Conservation (phyloP, 2,113 vertebrate species). For the Synchiropus splendidus region DNA sequence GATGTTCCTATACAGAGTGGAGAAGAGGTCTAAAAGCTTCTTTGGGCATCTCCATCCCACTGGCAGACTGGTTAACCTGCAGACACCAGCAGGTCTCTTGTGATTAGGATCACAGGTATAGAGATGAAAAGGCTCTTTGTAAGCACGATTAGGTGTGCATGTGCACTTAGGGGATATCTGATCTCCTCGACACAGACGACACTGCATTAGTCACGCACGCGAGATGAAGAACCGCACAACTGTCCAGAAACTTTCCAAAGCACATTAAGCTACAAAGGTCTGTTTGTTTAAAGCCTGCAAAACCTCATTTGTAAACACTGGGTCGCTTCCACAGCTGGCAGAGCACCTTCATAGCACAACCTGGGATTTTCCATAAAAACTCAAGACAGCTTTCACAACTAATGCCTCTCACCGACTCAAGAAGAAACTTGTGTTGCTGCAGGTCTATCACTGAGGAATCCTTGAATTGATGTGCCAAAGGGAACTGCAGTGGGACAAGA, state of each 20-base stretch:
- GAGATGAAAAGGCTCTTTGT: conserved; percentile 20
- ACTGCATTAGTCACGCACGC: conserved; percentile 5
- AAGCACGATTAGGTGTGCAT: background rate
- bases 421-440: too few relatives aligned
- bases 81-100: conserved; percentile 9
- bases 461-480: too few relatives aligned
- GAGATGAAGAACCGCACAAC: conserved; percentile 12
- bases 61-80: conserved; percentile 8
- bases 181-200: conserved; percentile 18
- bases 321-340: conserved; percentile 12
- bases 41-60: background rate
- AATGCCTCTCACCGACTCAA: too few relatives aligned
- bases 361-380: conserved; percentile 21
- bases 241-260: conserved; percentile 10
- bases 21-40: background rate
- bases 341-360: conserved; percentile 11
- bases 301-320: conserved; percentile 18
- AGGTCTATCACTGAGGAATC: too few relatives aligned
- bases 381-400: background rate
- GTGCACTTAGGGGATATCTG: conserved; percentile 11
- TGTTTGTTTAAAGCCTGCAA: conserved; percentile 22
- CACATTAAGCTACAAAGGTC: conserved; percentile 12
- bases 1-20: too few relatives aligned
- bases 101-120: conserved; percentile 31
- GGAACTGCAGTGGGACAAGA: too few relatives aligned